Conservation (phyloP, 2,888 invertebrate species). For the Coelinius sp. region DNA sequence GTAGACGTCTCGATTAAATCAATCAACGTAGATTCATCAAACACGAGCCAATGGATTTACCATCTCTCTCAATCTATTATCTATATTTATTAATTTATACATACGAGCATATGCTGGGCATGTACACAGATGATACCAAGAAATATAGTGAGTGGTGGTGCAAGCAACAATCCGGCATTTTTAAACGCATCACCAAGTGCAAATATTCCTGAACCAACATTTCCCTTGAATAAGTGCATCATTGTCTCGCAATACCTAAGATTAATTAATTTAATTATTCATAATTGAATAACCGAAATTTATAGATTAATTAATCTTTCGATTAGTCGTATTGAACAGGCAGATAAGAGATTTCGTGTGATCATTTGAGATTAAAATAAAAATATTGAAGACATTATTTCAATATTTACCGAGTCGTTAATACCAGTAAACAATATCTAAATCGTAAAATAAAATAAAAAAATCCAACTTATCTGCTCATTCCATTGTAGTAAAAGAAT, state of each 20-base stretch:
- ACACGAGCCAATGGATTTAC: background rate
- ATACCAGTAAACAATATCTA: too few relatives aligned
- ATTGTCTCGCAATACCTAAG: slow-evolving; percentile 88
- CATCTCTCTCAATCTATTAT: background rate
- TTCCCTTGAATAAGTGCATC: slow-evolving; percentile 94
- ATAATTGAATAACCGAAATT: background rate
- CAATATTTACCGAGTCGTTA: too few relatives aligned
- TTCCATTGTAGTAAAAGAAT: background rate
- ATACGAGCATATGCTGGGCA: slow-evolving; percentile 92
- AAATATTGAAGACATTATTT: too few relatives aligned
- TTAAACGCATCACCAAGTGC: slow-evolving; percentile 96
- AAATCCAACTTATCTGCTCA: background rate
- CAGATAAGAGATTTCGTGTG: too few relatives aligned
- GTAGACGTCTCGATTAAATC: background rate
- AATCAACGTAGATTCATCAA: slow-evolving; percentile 7
- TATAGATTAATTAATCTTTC: background rate
- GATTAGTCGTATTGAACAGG: background rate
- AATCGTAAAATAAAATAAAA: too few relatives aligned
- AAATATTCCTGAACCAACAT: slow-evolving; percentile 95
- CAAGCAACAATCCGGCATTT: slow-evolving; percentile 90
- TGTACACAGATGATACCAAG: slow-evolving; percentile 91
- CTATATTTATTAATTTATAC: slow-evolving; percentile 55
- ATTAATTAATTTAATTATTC: slow-evolving; percentile 46
- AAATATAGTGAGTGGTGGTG: slow-evolving; percentile 82
- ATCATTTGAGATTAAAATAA: too few relatives aligned